Conservation (phyloP, 2,113 vertebrate genomes). For the Limnothrissa miodon region DNA sequence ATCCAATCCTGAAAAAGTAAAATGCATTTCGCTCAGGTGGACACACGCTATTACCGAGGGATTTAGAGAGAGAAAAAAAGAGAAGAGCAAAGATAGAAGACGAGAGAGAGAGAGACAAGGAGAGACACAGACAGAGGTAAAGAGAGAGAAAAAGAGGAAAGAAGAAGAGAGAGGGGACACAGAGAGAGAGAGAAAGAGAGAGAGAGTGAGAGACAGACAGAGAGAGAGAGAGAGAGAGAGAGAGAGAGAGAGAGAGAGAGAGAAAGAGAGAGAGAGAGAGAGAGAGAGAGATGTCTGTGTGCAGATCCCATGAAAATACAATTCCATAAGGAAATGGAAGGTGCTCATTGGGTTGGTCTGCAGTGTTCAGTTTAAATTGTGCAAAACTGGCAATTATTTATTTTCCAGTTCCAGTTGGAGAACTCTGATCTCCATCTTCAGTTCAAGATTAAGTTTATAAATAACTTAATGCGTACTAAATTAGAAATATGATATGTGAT, state of each 20-base stretch:
- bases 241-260: neutral
- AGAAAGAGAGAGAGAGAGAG: neutral
- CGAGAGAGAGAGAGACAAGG: neutral
- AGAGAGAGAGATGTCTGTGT: neutral
- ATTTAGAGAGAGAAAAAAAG: neutral
- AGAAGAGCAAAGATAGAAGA: neutral
- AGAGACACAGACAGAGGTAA: neutral
- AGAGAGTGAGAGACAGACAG: too few relatives aligned
- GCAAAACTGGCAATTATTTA: too few relatives aligned
- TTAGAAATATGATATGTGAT: too few relatives aligned
- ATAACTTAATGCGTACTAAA: too few relatives aligned
- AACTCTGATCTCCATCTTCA: too few relatives aligned
- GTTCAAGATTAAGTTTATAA: too few relatives aligned
- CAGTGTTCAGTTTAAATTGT: neutral
- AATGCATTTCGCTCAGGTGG: neutral
- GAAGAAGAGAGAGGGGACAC: neutral
- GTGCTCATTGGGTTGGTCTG: neutral
- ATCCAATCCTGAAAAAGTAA: neutral
- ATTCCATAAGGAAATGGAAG: neutral
- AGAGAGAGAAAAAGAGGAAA: neutral
- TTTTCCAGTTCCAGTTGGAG: too few relatives aligned
- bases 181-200: neutral
- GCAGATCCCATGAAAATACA: neutral
- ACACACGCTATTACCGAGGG: neutral
- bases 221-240: neutral